Evolutionary conservation across 2,113 vertebrate genomes (phyloP).

Genomic region (Myodes glareolus): DNA sequence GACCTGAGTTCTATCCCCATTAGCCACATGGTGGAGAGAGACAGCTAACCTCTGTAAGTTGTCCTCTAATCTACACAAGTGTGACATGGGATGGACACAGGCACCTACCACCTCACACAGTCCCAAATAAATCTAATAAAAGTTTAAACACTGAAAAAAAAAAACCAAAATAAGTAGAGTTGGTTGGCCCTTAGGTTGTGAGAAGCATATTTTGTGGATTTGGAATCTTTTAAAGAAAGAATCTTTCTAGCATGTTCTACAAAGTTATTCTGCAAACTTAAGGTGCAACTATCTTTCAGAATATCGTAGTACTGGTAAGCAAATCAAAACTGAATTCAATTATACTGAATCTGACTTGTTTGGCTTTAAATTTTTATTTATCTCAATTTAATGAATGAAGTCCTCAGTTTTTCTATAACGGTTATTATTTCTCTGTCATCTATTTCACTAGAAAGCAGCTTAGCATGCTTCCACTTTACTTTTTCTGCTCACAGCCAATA

Average conservation of each 20-base stretch:
- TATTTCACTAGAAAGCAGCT: constrained; percentile 19
- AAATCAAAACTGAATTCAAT: constrained; percentile 60
- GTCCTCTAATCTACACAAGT: neutral
- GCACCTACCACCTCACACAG: neutral
- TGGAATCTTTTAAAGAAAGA: constrained; percentile 20
- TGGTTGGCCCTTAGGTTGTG: neutral
- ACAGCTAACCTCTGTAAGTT: neutral
- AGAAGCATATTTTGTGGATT: constrained; percentile 26
- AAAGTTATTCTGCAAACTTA: constrained; percentile 10
- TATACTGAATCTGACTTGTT: constrained; percentile 5
- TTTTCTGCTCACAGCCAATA: constrained; percentile 25
- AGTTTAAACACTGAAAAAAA: constrained; percentile 26
- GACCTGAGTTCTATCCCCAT: neutral
- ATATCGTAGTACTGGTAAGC: neutral
- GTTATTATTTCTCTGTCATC: constrained; percentile 21
- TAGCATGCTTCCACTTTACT: constrained; percentile 42
- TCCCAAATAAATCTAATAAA: constrained; percentile 30
- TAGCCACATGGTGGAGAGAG: neutral
- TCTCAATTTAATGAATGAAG: constrained; percentile 35
- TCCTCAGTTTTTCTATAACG: neutral
- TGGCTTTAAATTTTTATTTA: constrained; percentile 57
- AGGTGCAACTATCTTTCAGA: constrained; percentile 32
- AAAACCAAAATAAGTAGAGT: neutral
- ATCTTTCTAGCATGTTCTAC: neutral
- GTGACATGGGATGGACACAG: neutral